Conservation (phyloP, 1,140 invertebrate species). For the Pseudobourletiella spinata region DNA sequence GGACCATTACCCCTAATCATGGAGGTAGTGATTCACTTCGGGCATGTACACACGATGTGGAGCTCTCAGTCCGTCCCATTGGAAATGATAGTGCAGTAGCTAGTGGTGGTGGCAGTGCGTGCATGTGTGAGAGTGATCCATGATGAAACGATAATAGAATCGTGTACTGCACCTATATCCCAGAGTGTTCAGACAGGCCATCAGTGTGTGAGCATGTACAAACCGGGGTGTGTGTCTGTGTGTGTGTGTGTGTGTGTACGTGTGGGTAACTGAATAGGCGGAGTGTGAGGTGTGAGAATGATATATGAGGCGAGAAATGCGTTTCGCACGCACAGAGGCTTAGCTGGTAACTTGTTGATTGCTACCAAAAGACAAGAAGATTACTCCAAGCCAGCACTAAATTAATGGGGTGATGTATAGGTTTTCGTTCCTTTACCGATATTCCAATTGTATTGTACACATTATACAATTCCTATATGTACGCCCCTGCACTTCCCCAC, state of each 20-base stretch:
- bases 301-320: constrained; percentile 11
- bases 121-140: too few species aligned
- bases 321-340: constrained; percentile 9
- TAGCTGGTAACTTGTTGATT: constrained; percentile 10
- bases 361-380: constrained; percentile 10
- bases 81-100: too few species aligned
- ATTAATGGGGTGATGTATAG: constrained; percentile 10
- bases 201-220: background rate
- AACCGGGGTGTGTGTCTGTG: background rate
- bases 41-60: too few species aligned
- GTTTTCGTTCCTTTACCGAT: constrained; percentile 1
- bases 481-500: too few species aligned
- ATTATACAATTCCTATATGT: background rate
- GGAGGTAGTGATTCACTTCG: too few species aligned
- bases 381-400: background rate
- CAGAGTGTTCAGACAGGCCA: too few species aligned
- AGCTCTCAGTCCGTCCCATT: too few species aligned
- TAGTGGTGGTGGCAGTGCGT: too few species aligned
- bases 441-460: background rate
- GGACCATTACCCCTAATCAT: too few species aligned
- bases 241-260: background rate
- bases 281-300: constrained; percentile 6
- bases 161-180: too few species aligned
- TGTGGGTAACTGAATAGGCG: background rate
- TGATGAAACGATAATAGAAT: too few species aligned